Evolutionary conservation across 1,140 invertebrate species (phyloP), one percentile per base, ranked within the genome.

Genomic region (Drosophila aff.): DNA sequence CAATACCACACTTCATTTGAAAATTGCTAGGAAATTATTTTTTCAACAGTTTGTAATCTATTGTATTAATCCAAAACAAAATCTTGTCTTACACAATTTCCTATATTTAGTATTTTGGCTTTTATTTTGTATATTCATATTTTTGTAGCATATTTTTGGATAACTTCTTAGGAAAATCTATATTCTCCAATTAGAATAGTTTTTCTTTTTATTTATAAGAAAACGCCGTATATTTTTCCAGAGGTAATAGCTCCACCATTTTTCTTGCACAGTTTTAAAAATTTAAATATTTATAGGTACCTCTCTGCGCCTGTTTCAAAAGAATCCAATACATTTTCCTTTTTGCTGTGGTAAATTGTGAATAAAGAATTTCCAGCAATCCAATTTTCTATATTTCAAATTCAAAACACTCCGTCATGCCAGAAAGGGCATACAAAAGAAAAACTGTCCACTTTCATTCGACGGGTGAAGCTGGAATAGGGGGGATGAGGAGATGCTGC

Each of bases 401-500:
- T 38, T 15, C n/a, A 23, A 44, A 38, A 21, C 53, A 33, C 53
- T 65, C 15, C 15, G 55, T 59, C 38, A 21, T 18, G 33, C 26
- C 38, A 47, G 49, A 47, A 47, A 63, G 73, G 60, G 67, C 65
- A 58, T 85, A 38, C 53, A 72, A 66, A 82, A 62, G 64, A 72
- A 86, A 84, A 83, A 79, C 61, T 82, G 81, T 89, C 77, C 83
- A 81, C 80, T 87, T 78, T 81, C 77, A 49, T 71, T 50, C 23
- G 53, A 47, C 33, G 43, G 64, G n/a, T 38, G 44, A 43, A 38
- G 11, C 18, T 41, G 13, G 13, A 16, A 7, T 9, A 5, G 36
- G 44, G 44, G 21, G 40, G 5, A 43, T 21, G 7, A 23, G 28
- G 40, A 18, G 31, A 21, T 21, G 53, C 21, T 40, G 47, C 28